These are phyloP conservation scores for Cheilosia grossa DNA, from an alignment of 2,888 invertebrate species.

Conservation along the genomic window DNA sequence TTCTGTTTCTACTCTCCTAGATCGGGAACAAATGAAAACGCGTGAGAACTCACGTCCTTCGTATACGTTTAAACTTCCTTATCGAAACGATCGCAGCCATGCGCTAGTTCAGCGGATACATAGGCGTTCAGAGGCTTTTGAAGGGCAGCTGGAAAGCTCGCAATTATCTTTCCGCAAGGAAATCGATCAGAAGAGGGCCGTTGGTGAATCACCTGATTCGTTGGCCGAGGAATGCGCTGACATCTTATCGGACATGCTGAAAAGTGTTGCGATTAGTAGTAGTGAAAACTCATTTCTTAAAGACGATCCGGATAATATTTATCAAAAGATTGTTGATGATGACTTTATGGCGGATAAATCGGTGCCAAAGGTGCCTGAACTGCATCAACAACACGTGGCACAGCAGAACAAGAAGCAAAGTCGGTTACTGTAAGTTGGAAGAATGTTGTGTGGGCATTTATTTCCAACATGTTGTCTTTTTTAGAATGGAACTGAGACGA, in stretches of 20 bases:
- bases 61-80: conserved; percentile 85
- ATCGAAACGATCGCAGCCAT: conserved; percentile 85
- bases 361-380: conserved; percentile 46
- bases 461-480: conserved; percentile 43
- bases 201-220: conserved; percentile 35
- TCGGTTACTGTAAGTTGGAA: conserved; percentile 79
- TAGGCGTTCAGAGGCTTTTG: conserved; percentile 80
- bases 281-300: conserved; percentile 85
- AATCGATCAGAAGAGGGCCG: conserved; percentile 51
- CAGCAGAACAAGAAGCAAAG: conserved; percentile 77
- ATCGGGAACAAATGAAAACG: background rate
- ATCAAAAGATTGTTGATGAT: conserved; percentile 74
- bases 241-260: conserved; percentile 85
- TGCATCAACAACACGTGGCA: conserved; percentile 34
- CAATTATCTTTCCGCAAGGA: conserved; percentile 79
- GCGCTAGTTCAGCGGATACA: conserved; percentile 84
- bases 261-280: conserved; percentile 86
- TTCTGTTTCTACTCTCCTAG: conserved; percentile 80
- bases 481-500: conserved; percentile 85
- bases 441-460: background rate
- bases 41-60: conserved; percentile 76
- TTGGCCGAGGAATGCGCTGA: conserved; percentile 80
- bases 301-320: conserved; percentile 79
- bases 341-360: conserved; percentile 39
- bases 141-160: conserved; percentile 76